phyloP scores from a whole-genome alignment of 2,113 vertebrate species.

The Synodontis membranacea region DNA sequence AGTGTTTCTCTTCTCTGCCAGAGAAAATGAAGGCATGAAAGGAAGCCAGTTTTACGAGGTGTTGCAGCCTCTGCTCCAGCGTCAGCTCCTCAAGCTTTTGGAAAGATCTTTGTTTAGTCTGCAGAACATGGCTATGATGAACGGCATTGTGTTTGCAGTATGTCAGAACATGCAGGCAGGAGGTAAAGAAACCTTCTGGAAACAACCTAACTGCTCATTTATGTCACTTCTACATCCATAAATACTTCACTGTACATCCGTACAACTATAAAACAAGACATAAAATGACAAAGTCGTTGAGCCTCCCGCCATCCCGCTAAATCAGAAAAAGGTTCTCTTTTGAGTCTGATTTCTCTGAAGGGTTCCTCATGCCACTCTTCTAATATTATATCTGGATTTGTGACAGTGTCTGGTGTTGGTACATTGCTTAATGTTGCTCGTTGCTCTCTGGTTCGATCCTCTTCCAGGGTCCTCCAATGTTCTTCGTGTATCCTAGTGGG shows the following conservation, averaged over 20 bases:
- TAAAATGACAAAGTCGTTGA: background rate
- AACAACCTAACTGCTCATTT: conserved; percentile 12
- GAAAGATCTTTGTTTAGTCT: conserved; percentile 23
- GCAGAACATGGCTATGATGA: background rate
- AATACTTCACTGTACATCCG: background rate
- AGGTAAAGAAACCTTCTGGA: background rate
- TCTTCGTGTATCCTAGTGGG: background rate
- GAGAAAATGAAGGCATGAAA: background rate
- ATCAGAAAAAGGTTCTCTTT: background rate
- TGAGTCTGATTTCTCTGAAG: background rate
- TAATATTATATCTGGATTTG: background rate
- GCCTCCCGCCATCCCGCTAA: background rate
- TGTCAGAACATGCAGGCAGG: conserved; percentile 3
- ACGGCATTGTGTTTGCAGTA: background rate
- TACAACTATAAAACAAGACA: background rate
- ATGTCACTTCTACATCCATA: background rate
- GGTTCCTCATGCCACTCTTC: background rate
- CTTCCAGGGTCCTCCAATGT: background rate
- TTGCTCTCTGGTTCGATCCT: background rate
- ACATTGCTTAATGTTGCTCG: background rate
- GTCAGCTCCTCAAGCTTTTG: background rate
- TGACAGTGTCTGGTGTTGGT: background rate
- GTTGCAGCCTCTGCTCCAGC: conserved; percentile 1
- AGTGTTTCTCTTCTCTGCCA: background rate
- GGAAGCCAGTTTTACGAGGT: conserved; percentile 26